Conservation (phyloP, 2,888 invertebrate genomes). For the Machimus rusticus region DNA sequence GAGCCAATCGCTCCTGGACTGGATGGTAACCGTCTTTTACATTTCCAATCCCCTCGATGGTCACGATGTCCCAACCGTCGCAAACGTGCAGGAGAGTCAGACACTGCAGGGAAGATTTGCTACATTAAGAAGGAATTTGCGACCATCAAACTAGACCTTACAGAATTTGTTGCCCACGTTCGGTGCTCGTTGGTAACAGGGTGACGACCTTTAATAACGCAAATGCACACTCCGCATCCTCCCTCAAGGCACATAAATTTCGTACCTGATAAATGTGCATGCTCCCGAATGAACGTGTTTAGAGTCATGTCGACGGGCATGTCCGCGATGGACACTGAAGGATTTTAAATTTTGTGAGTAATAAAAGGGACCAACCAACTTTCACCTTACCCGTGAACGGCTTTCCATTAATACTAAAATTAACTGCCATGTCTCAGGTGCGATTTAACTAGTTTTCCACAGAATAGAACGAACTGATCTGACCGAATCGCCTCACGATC, state of each 20-base stretch:
- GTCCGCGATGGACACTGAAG: slow-evolving; percentile 44
- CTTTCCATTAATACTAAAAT: slow-evolving; percentile 30
- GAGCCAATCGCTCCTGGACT: slow-evolving; percentile 68
- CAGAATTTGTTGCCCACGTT: slow-evolving; percentile 68
- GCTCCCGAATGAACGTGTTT: slow-evolving; percentile 68
- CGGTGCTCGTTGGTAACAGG: slow-evolving; percentile 63
- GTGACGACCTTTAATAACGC: slow-evolving; percentile 59
- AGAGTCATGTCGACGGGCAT: slow-evolving; percentile 64
- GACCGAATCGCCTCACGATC: neutral
- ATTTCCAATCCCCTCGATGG: slow-evolving; percentile 74
- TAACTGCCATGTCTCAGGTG: slow-evolving; percentile 1
- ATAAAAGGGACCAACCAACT: neutral
- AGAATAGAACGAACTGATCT: neutral
- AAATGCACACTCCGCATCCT: slow-evolving; percentile 72
- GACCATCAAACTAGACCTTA: slow-evolving; percentile 57
- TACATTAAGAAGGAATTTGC: neutral
- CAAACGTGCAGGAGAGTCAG: slow-evolving; percentile 68
- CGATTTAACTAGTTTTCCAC: neutral
- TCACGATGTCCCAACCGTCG: slow-evolving; percentile 72
- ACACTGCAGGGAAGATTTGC: slow-evolving; percentile 64
- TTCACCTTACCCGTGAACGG: neutral
- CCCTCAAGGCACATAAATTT: slow-evolving; percentile 75
- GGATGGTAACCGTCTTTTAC: slow-evolving; percentile 69
- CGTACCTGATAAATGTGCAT: slow-evolving; percentile 68
- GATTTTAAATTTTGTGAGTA: neutral